Conservation (phyloP, 2,888 invertebrate genomes). For the Drosophila algonquin region DNA sequence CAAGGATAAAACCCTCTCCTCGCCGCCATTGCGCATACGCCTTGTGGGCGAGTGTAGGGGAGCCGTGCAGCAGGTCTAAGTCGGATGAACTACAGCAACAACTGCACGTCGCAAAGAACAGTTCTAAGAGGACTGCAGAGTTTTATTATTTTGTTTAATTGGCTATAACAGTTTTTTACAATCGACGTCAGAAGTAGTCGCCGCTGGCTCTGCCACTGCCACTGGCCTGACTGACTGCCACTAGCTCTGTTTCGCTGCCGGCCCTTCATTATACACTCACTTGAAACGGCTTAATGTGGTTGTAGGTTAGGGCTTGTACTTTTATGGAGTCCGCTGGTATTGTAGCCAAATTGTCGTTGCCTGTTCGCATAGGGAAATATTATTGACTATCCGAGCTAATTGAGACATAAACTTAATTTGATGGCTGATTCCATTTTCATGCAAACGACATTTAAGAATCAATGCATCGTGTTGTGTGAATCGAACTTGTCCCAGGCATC, state of each 20-base stretch:
- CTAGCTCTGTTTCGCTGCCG: neutral
- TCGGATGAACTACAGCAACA: neutral
- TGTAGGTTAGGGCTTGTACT: conserved; percentile 27
- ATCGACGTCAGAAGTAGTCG: conserved; percentile 50
- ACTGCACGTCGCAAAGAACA: conserved; percentile 18
- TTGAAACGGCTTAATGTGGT: conserved; percentile 26
- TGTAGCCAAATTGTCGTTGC: conserved; percentile 61
- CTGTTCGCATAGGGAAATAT: conserved; percentile 48
- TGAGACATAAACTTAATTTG: conserved; percentile 72
- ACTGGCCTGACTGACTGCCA: neutral
- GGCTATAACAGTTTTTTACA: conserved; percentile 76
- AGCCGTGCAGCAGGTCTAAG: neutral
- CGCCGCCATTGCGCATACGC: neutral
- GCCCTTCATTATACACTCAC: conserved; percentile 24
- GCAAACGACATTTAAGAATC: conserved; percentile 53
- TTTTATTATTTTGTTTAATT: conserved; percentile 79
- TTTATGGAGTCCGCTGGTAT: conserved; percentile 53
- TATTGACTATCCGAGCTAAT: conserved; percentile 61
- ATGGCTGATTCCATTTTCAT: conserved; percentile 56
- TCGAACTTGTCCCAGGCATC: conserved; percentile 16
- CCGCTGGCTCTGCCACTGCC: neutral
- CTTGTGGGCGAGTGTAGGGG: neutral
- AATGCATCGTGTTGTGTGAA: conserved; percentile 40
- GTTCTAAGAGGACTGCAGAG: conserved; percentile 50
- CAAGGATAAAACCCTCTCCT: conserved; percentile 2